Evolutionary conservation across 2,888 invertebrate genomes (phyloP).

Genomic region (Trichopria drosophilae): DNA sequence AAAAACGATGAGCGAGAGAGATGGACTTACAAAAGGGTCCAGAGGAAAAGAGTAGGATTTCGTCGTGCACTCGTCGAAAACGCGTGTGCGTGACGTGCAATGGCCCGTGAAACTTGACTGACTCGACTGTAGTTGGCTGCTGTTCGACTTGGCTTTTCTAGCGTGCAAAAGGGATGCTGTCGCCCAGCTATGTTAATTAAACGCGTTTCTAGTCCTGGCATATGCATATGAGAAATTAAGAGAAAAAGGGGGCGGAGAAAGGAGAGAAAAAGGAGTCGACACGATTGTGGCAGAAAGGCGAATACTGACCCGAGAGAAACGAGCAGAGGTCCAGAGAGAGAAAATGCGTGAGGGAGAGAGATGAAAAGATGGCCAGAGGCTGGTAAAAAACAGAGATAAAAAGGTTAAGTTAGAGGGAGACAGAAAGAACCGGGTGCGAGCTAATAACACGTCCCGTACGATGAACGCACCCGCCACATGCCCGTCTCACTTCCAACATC

Average conservation of each 20-base stretch:
- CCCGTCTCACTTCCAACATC: slow-evolving; percentile 35
- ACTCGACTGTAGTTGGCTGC: no score
- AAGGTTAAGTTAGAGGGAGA: no score
- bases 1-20: no score
- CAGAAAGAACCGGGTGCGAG: slow-evolving; percentile 41
- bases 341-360: slow-evolving; percentile 16
- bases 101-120: slow-evolving; percentile 42
- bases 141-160: slow-evolving; percentile 24
- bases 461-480: slow-evolving; percentile 52
- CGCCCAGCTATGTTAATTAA: slow-evolving; percentile 55
- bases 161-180: slow-evolving; percentile 46
- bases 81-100: slow-evolving; percentile 34
- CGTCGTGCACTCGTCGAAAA: no score
- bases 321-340: slow-evolving; percentile 22
- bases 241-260: slow-evolving; percentile 1
- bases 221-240: slow-evolving; percentile 24
- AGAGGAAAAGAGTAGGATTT: no score
- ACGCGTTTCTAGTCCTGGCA: slow-evolving; percentile 51
- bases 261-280: slow-evolving; percentile 29
- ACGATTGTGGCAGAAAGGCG: no score
- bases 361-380: slow-evolving; percentile 17
- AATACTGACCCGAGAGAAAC: no score
- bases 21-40: no score
- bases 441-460: slow-evolving; percentile 56
- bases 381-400: slow-evolving; percentile 22